Percentiles rank a stretch among this genome's conserved stretches.
Evolutionary conservation across 2,797 vertebrate species (phyloP).

Genomic region (Aulostomus chinensis): DNA sequence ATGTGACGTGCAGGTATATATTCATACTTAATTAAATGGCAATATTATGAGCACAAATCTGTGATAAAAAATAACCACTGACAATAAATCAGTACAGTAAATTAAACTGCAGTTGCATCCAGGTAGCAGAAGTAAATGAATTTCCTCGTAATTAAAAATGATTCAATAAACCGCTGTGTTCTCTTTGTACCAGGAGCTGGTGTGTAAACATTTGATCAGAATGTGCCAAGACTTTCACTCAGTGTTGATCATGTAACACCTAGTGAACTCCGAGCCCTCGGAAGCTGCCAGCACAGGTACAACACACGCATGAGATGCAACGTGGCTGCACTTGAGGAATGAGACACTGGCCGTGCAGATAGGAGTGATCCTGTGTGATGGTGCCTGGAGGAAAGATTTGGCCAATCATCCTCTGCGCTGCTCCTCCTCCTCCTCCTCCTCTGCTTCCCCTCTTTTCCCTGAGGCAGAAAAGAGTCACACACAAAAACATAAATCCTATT

Average conservation of each 20-base stretch:
- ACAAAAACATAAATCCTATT: slow-evolving; percentile 51
- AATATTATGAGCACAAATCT: no score
- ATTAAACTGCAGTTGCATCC: background rate
- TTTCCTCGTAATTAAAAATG: background rate
- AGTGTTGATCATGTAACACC: slow-evolving; percentile 25
- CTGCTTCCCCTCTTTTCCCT: slow-evolving; percentile 27
- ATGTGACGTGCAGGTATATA: background rate
- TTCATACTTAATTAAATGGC: background rate
- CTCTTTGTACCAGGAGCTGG: background rate
- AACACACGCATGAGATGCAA: slow-evolving; percentile 15
- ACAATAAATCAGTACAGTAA: background rate
- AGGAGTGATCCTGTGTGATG: slow-evolving; percentile 38
- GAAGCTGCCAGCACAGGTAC: slow-evolving; percentile 15
- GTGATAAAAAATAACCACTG: no score
- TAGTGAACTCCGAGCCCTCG: slow-evolving; percentile 34
- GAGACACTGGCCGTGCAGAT: slow-evolving; percentile 45
- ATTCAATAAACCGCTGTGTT: background rate
- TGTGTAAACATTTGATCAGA: slow-evolving; percentile 12
- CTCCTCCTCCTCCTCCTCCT: slow-evolving; percentile 32
- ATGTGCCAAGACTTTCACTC: slow-evolving; percentile 8
- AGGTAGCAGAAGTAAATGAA: background rate
- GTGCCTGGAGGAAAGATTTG: slow-evolving; percentile 71
- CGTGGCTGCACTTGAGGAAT: slow-evolving; percentile 65
- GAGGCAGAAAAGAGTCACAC: slow-evolving; percentile 55
- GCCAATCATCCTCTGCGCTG: slow-evolving; percentile 40